Base-by-base conservation (phyloP, 2,888 invertebrate genomes). In the Tubulanus polymorphus region DNA sequence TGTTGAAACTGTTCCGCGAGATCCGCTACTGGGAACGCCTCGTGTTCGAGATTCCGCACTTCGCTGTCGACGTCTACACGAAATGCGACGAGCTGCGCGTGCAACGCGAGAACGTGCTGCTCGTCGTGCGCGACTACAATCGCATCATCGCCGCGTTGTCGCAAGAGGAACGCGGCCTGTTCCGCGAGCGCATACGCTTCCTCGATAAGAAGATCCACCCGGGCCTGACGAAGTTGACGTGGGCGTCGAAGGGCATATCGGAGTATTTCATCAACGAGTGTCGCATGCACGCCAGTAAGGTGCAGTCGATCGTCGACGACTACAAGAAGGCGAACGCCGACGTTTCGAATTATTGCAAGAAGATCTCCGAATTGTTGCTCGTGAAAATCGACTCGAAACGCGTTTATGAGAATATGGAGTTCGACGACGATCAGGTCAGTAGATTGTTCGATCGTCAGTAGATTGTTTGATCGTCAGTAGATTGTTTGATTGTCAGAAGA, bases 291-390 rank as follows among this genome's bases (percentile, higher is more conserved):
- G 77, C 78, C 30, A 67, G 67, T 53, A 76, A 73, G 60, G 65
- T 74, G 41, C 78, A 91, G 82, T 85, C 87, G 59, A 88, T 89
- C 65, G 81, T 92, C 5, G 88, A 89, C 55, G 86, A 88, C 18
- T 93, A 92, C 75, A 93, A 93, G 80, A 85, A 84, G 32, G 88
- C 89, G 59, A 91, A 91, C 76, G 69, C 71, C 67, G 68, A 70
- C 30, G 77, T 80, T 53, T 70, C 72, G 2, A 61, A 56, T 23
- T 66, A 69, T 54, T 79, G 78, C 64, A 74, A 75, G 37, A 71
- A 71, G 52, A 72, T 80, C 51, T 76, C 77, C 59, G 75, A 80
- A 54, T 62, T 71, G 45, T 63, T 78, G 15, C 68, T 80, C 15
- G 71, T 80, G 41, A 73, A 71, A 46, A 76, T 80, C 37, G 79